A percentile compares a stretch with the other conserved stretches of the same genome.
Conservation (phyloP, 2,888 invertebrate species). For the Helicoverpa assulta region DNA sequence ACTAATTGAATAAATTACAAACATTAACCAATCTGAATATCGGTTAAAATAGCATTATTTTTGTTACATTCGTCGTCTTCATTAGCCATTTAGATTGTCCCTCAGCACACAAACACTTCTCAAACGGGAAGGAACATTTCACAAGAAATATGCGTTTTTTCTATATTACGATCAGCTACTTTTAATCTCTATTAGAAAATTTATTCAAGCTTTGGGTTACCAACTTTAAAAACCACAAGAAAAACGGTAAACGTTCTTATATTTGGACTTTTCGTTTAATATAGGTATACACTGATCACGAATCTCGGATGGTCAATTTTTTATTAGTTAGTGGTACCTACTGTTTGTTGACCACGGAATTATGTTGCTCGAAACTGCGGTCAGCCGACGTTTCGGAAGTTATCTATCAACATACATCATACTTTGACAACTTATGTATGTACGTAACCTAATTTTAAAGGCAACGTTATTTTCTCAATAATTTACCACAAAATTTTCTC, state of each 20-base stretch:
- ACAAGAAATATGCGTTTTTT: too few species aligned
- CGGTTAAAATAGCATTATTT: neutral
- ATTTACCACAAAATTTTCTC: slow-evolving; percentile 4
- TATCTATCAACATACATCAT: slow-evolving; percentile 51
- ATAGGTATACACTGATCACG: too few species aligned
- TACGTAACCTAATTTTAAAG: slow-evolving; percentile 3
- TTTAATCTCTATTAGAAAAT: too few species aligned
- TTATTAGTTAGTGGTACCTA: slow-evolving; percentile 19
- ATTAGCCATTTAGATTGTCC: neutral
- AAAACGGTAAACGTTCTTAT: too few species aligned
- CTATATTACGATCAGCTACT: too few species aligned
- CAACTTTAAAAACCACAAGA: too few species aligned
- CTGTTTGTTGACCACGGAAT: neutral
- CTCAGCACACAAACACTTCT: too few species aligned
- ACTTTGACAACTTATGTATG: slow-evolving; percentile 7
- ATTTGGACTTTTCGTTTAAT: too few species aligned
- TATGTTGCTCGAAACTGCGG: slow-evolving; percentile 22
- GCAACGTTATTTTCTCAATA: slow-evolving; percentile 9
- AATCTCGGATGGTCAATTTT: slow-evolving; percentile 10
- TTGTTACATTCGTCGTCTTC: neutral
- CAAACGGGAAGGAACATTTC: too few species aligned
- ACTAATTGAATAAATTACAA: slow-evolving; percentile 27
- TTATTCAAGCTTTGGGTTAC: too few species aligned
- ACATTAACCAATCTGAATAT: neutral
- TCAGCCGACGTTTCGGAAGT: slow-evolving; percentile 42